These are phyloP conservation scores for Tiliacea citrago DNA, from an alignment of 2,888 invertebrate genomes.

Conservation along the genomic window DNA sequence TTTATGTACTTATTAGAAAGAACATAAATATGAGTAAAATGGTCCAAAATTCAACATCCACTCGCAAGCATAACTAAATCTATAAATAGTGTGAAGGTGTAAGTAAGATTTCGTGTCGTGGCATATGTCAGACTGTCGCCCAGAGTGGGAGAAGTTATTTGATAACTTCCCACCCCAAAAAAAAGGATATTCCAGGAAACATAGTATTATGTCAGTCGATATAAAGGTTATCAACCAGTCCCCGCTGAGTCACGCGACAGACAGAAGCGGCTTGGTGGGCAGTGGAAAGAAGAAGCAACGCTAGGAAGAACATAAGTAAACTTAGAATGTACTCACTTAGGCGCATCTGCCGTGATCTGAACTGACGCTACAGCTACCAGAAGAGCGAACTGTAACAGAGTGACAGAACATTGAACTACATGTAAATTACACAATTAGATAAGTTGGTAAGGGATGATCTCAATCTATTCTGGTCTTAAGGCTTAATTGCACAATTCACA, in stretches of 20 bases:
- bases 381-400: constrained; percentile 87
- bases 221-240: constrained; percentile 27
- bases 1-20: not conserved
- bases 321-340: constrained; percentile 81
- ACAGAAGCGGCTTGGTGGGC: not conserved
- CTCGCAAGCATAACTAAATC: constrained; percentile 40
- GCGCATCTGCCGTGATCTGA: constrained; percentile 83
- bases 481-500: not conserved
- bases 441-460: not conserved
- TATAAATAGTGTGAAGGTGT: constrained; percentile 7
- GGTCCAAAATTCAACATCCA: not conserved
- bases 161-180: no score
- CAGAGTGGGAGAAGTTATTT: no score
- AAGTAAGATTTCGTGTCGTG: not conserved
- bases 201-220: constrained; percentile 22
- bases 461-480: not conserved
- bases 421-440: constrained; percentile 2
- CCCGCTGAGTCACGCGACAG: constrained; percentile 9
- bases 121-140: not conserved
- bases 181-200: constrained; percentile 6
- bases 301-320: not conserved
- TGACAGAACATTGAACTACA: constrained; percentile 40
- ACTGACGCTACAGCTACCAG: constrained; percentile 86
- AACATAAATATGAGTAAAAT: not conserved
- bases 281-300: not conserved